phyloP scores from a whole-genome alignment of 2,888 invertebrate genomes.

The Drosophila mettleri region DNA sequence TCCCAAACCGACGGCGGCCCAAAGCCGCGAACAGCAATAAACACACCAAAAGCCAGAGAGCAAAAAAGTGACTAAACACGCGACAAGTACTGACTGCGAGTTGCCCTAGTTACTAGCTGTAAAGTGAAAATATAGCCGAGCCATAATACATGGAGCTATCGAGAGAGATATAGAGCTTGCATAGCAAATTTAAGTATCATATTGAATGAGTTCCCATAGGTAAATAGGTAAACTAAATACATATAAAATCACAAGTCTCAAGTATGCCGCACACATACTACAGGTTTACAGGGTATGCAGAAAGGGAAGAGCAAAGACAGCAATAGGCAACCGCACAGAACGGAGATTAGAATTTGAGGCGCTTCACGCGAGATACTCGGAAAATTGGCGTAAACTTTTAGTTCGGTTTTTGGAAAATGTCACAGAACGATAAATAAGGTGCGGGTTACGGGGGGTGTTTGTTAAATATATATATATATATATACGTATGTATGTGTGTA shows the following conservation, averaged over 20 bases:
- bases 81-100: not conserved
- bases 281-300: conserved; percentile 16
- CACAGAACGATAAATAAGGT: conserved; percentile 75
- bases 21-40: conserved; percentile 74
- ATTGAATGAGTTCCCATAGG: not conserved
- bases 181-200: not conserved
- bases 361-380: conserved; percentile 54
- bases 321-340: conserved; percentile 56
- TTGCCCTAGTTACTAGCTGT: conserved; percentile 13
- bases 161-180: not conserved
- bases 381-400: conserved; percentile 73
- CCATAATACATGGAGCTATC: no score
- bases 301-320: conserved; percentile 33
- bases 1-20: conserved; percentile 48
- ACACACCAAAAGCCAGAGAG: conserved; percentile 42
- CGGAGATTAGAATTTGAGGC: conserved; percentile 73
- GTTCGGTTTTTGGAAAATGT: conserved; percentile 65
- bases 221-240: not conserved
- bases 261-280: not conserved
- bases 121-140: not conserved
- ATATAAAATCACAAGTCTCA: no score
- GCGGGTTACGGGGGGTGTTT: conserved; percentile 6
- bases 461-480: not conserved
- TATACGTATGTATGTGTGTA: not conserved
- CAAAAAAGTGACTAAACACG: not conserved